These are phyloP conservation scores for Diadophis punctatus DNA, from an alignment of 2,113 vertebrate species.

Conservation along the genomic window DNA sequence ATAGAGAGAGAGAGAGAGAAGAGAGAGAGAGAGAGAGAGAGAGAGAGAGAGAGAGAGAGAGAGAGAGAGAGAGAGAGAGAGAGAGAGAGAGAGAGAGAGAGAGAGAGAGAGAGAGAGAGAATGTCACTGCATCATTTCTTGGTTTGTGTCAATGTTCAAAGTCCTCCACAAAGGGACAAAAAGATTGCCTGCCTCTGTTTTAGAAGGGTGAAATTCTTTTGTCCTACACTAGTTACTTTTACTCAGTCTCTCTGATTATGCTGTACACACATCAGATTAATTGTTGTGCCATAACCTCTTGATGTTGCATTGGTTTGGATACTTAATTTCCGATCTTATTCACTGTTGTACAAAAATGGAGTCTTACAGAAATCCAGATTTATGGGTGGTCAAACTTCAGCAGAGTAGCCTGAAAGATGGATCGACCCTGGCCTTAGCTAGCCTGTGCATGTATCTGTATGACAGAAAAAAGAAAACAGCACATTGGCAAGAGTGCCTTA, in stretches of 20 bases:
- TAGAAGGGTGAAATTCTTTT: too few relatives aligned
- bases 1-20: too few relatives aligned
- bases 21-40: too few relatives aligned
- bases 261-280: neutral
- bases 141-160: neutral
- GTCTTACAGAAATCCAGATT: neutral
- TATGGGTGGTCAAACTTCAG: neutral
- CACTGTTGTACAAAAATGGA: neutral
- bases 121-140: neutral
- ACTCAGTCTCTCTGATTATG: neutral
- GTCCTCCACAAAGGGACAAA: neutral
- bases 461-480: neutral
- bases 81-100: too few relatives aligned
- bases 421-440: neutral
- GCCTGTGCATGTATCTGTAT: neutral
- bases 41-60: too few relatives aligned
- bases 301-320: neutral
- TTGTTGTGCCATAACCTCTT: too few relatives aligned
- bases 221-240: neutral
- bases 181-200: too few relatives aligned
- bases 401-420: constrained; percentile 2
- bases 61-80: too few relatives aligned
- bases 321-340: neutral
- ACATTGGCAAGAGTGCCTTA: neutral
- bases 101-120: neutral